Evolutionary conservation across 2,797 vertebrate genomes (phyloP).

Genomic region (Epinephelus malabaricus): DNA sequence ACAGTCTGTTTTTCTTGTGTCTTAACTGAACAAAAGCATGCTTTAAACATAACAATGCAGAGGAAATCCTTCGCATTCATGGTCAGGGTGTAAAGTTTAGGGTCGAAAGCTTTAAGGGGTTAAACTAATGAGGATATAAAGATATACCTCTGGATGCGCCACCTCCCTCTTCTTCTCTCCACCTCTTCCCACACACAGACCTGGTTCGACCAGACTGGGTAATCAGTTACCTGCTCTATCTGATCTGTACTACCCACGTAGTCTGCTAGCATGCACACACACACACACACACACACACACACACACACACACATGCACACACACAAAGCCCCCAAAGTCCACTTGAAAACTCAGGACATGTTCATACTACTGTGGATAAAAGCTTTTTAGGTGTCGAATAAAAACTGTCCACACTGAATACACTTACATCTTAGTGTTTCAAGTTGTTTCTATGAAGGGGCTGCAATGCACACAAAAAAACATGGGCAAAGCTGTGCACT

Average conservation of each 20-base stretch:
- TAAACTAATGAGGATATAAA: conserved; percentile 65
- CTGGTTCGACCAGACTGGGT: conserved; percentile 79
- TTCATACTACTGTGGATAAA: conserved; percentile 23
- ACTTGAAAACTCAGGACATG: conserved; percentile 22
- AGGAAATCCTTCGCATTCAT: conserved; percentile 68
- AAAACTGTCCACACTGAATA: neutral
- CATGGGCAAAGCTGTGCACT: neutral
- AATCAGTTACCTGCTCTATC: conserved; percentile 85
- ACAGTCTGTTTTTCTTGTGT: conserved; percentile 68
- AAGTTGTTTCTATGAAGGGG: too few relatives aligned
- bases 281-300: conserved; percentile 18
- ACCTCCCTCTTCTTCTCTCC: conserved; percentile 30
- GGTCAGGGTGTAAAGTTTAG: conserved; percentile 71
- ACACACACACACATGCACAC: conserved; percentile 34
- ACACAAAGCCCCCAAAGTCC: conserved; percentile 50
- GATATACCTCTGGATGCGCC: conserved; percentile 46
- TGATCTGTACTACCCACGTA: conserved; percentile 63
- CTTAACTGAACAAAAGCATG: conserved; percentile 65
- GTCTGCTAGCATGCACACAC: conserved; percentile 26
- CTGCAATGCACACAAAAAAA: neutral
- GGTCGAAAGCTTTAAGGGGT: conserved; percentile 54
- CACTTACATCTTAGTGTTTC: neutral
- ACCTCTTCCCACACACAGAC: conserved; percentile 64
- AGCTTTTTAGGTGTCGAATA: neutral
- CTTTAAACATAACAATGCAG: conserved; percentile 60